Evolutionary conservation across 2,113 vertebrate genomes (phyloP).

Genomic region (Pachypanchax playfairii): DNA sequence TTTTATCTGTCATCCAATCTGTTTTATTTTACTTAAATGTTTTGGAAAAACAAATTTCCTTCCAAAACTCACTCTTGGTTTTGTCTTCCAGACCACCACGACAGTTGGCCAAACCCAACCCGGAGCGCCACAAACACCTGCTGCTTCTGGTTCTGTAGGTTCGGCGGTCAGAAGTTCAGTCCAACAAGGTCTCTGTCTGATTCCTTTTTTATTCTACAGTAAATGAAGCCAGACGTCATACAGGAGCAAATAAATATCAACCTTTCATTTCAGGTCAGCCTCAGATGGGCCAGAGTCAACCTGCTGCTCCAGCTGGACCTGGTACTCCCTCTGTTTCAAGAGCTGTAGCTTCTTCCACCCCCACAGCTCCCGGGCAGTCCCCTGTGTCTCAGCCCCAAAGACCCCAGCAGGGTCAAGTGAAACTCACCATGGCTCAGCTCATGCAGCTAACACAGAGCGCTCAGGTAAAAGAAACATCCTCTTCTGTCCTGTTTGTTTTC

Average conservation of each 20-base stretch:
- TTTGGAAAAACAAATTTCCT: background rate
- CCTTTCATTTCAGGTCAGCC: conserved; percentile 78
- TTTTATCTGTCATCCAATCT: background rate
- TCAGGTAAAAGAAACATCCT: conserved; percentile 80
- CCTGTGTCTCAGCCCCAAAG: conserved; percentile 70
- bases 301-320: conserved; percentile 80
- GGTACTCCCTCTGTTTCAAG: conserved; percentile 74
- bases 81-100: conserved; percentile 77
- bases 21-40: background rate
- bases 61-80: background rate
- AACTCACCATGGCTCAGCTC: conserved; percentile 97
- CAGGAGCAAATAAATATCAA: background rate
- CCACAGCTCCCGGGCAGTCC: conserved; percentile 57
- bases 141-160: conserved; percentile 81
- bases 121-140: conserved; percentile 81
- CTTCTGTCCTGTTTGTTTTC: too few species aligned
- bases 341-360: conserved; percentile 58
- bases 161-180: conserved; percentile 85
- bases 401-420: conserved; percentile 96
- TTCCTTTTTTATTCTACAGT: background rate
- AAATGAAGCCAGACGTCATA: background rate
- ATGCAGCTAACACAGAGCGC: conserved; percentile 93
- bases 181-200: conserved; percentile 86
- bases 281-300: conserved; percentile 85
- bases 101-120: conserved; percentile 84